These are phyloP conservation scores for Heptranchias perlo DNA, from an alignment of 2,113 vertebrate species.

Conservation along the genomic window DNA sequence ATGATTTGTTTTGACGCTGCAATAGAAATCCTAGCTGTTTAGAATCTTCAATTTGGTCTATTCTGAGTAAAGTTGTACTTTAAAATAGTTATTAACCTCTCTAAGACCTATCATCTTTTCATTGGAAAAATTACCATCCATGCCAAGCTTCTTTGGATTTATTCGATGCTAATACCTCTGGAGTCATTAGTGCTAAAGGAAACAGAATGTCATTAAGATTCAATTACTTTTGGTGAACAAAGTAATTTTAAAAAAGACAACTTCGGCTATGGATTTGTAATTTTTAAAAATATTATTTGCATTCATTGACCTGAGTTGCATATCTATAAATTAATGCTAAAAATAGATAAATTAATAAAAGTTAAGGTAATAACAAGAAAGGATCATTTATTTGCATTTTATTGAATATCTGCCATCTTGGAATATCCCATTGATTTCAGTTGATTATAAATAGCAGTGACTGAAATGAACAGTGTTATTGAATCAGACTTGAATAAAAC, in stretches of 20 bases:
- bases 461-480: neutral
- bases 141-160: neutral
- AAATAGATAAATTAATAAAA: neutral
- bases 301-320: neutral
- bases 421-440: neutral
- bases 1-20: neutral
- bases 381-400: neutral
- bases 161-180: neutral
- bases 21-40: neutral
- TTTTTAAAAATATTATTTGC: neutral
- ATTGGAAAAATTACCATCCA: neutral
- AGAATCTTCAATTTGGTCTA: constrained; percentile 6
- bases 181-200: constrained; percentile 34
- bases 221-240: constrained; percentile 37
- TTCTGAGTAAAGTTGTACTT: neutral
- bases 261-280: neutral
- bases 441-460: neutral
- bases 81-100: constrained; percentile 23
- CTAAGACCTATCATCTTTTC: neutral
- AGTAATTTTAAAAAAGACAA: neutral
- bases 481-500: neutral
- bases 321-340: neutral
- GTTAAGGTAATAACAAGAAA: neutral
- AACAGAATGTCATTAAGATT: constrained; percentile 33
- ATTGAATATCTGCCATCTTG: neutral